Conservation (phyloP, 2,888 invertebrate species). For the Acrobasis consociella region DNA sequence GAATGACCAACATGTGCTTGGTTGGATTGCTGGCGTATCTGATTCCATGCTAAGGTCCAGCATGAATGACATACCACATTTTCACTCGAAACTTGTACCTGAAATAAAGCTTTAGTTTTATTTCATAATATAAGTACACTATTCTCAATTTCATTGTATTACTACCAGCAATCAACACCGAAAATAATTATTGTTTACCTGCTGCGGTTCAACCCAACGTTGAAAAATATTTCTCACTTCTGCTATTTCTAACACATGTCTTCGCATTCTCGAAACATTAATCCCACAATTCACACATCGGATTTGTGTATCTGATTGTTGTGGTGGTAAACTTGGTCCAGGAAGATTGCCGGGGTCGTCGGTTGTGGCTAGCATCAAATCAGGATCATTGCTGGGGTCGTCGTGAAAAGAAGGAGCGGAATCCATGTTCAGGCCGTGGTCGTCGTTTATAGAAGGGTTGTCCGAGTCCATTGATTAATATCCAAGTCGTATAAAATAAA, state of each 20-base stretch:
- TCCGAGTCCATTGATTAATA: background rate
- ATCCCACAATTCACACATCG: conserved; percentile 21
- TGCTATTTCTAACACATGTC: conserved; percentile 13
- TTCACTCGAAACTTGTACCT: conserved; percentile 21
- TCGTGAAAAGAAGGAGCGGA: background rate
- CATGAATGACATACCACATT: conserved; percentile 19
- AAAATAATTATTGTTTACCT: conserved; percentile 17
- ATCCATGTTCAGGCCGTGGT: background rate
- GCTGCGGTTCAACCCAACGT: conserved; percentile 19
- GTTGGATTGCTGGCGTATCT: conserved; percentile 8
- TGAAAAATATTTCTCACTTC: conserved; percentile 17
- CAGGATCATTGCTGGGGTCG: conserved; percentile 14
- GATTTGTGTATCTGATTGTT: conserved; percentile 6
- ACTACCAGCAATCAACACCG: no score
- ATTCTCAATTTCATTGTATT: no score
- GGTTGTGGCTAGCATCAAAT: conserved; percentile 20
- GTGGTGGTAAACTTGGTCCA: conserved; percentile 9
- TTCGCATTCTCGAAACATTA: conserved; percentile 11
- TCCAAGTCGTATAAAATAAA: no score
- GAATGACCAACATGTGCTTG: conserved; percentile 14
- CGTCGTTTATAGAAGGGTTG: background rate
- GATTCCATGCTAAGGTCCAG: conserved; percentile 15
- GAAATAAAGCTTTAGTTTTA: no score
- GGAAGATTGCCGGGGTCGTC: conserved; percentile 13
- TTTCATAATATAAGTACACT: no score